These are phyloP conservation scores for Daubentonia madagascariensis DNA, from an alignment of 2,113 vertebrate species.

Conservation along the genomic window DNA sequence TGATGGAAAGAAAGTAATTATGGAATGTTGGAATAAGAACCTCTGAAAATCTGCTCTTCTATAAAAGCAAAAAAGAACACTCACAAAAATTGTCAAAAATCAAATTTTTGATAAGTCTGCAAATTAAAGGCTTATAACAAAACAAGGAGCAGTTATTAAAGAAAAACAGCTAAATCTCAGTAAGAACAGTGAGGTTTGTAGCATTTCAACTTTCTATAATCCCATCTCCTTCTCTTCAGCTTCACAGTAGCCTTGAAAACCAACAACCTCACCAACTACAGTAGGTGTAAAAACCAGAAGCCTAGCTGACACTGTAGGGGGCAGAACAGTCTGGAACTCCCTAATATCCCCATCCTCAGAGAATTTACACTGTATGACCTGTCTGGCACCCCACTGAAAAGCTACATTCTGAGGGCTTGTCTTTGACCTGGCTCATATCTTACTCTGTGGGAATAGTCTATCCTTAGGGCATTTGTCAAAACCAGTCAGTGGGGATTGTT, in stretches of 20 bases:
- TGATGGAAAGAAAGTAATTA: not conserved
- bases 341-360: not conserved
- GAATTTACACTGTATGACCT: not conserved
- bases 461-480: conserved; percentile 9
- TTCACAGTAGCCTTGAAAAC: not conserved
- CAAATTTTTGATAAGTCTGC: not conserved
- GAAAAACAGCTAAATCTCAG: not conserved
- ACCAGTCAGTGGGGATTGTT: not conserved
- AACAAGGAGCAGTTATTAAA: not conserved
- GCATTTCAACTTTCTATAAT: not conserved
- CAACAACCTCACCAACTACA: not conserved
- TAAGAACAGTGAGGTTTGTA: not conserved
- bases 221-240: not conserved
- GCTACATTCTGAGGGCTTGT: not conserved
- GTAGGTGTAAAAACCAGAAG: not conserved
- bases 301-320: not conserved
- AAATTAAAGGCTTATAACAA: conserved; percentile 42
- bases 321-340: not conserved
- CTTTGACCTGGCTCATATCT: not conserved
- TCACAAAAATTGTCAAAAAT: not conserved
- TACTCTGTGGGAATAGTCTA: not conserved
- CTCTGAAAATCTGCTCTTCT: not conserved
- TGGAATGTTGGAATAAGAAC: not conserved
- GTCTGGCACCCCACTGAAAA: not conserved
- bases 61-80: conserved; percentile 14